A percentile compares a stretch with the other conserved stretches of the same genome.
Conservation (phyloP, 2,797 vertebrate genomes). For the Microctenopoma stevenorrisi region DNA sequence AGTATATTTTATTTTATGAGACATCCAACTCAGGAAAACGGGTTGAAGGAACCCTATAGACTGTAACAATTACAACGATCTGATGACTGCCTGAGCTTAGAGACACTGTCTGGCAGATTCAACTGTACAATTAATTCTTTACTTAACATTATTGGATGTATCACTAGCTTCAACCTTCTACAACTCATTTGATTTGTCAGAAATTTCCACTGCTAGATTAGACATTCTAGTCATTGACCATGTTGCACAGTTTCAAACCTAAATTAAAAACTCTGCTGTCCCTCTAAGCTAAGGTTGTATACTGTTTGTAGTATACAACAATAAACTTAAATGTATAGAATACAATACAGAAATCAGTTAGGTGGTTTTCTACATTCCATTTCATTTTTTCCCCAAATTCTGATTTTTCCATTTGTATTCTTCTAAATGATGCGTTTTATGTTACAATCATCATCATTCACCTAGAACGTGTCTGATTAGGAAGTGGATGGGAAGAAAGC, state of each 20-base stretch:
- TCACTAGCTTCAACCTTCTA: not conserved
- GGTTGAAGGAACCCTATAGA: not conserved
- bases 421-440: too few relatives aligned
- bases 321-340: too few relatives aligned
- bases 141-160: not conserved
- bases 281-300: too few relatives aligned
- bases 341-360: too few relatives aligned
- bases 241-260: not conserved
- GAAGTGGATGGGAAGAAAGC: too few relatives aligned
- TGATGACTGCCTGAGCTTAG: not conserved
- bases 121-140: not conserved
- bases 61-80: not conserved
- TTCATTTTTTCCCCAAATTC: too few relatives aligned
- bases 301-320: too few relatives aligned
- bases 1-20: slow-evolving; percentile 3
- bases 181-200: not conserved
- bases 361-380: too few relatives aligned
- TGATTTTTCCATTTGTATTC: too few relatives aligned
- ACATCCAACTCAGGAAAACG: not conserved
- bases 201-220: not conserved
- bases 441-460: too few relatives aligned
- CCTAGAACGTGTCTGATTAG: too few relatives aligned
- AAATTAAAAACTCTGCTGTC: not conserved
- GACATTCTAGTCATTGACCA: not conserved
- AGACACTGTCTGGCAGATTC: not conserved